Base-by-base conservation (phyloP, 2,797 vertebrate species). In the Gymnothorax javanicus region DNA sequence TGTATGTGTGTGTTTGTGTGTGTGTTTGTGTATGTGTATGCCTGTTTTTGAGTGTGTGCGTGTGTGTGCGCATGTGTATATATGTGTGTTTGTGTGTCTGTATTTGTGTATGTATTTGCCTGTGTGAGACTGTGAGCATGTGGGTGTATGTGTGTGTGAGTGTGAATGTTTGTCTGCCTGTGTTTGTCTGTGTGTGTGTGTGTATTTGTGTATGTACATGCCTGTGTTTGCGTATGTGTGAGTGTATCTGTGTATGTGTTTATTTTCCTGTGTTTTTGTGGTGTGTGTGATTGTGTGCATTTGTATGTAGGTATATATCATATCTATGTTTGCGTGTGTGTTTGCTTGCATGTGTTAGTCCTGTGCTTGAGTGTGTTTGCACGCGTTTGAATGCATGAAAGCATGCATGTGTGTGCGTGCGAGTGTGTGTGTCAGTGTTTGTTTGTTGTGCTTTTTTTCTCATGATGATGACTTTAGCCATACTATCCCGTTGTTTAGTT, bases 151-250 rank as follows among this genome's bases (percentile, higher is more conserved):
- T n/a, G 27, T 83, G 58, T 5, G 58, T 56, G 0, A 59, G 83
- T 60, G 17, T 15, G 7, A 27, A 27, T 13, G 58, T 69, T 43
- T 27, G 17, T 52, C 25, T 27, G 59, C 17, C 1, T 52, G 6
- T 69, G 15, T 54, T 20, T 33, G 9, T 71, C 25, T 75, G 69
- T 85, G 67, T 57, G 25, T 25, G 6, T 27, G 13, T 73, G 56
- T 58, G 67, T 85, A 60, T 86, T 20, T 75, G 69, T 60, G 13
- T 59, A 9, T 77, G 25, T 25, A 4, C 27, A 2, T 2, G 71
- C 11, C 69, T 59, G 69, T 85, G 13, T 85, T 64, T 73, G 84
- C 57, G 84, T 85, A 52, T 73, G 84, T 69, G 84, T 50, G 62
- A 20, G 62, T 4, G 62, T 23, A 7, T 83, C 56, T 43, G 8